Evolutionary conservation across 2,888 invertebrate genomes (phyloP).

Genomic region (Megaustenia siamemsis): DNA sequence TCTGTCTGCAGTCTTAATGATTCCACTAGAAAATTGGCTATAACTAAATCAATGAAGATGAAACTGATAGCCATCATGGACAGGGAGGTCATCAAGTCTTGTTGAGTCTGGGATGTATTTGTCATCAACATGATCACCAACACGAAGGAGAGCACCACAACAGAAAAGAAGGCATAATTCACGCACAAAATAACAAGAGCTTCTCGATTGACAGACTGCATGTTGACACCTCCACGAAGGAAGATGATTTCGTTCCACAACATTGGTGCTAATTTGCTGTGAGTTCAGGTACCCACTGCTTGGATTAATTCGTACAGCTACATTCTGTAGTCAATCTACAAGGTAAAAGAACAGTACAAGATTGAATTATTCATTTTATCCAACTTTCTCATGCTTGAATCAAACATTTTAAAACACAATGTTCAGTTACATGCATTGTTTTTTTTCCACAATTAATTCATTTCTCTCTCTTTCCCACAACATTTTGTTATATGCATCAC

Average conservation of each 20-base stretch:
- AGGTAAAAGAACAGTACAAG: too few relatives aligned
- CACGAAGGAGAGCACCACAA: conserved; percentile 66
- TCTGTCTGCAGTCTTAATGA: conserved; percentile 74
- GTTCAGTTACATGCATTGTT: too few relatives aligned
- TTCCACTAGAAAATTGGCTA: conserved; percentile 76
- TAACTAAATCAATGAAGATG: conserved; percentile 73
- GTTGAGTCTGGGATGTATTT: conserved; percentile 62
- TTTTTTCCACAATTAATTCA: too few relatives aligned
- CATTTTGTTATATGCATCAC: too few relatives aligned
- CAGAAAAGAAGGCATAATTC: conserved; percentile 77
- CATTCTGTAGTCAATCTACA: conserved; percentile 2
- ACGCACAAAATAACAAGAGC: conserved; percentile 74
- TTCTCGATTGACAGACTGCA: conserved; percentile 67
- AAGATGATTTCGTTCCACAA: conserved; percentile 51
- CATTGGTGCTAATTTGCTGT: conserved; percentile 25
- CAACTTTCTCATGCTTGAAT: too few relatives aligned
- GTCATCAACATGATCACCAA: conserved; percentile 71
- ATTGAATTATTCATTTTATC: too few relatives aligned
- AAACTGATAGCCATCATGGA: conserved; percentile 74
- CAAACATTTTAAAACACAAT: too few relatives aligned
- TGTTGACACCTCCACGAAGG: conserved; percentile 44
- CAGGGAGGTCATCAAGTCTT: conserved; percentile 63
- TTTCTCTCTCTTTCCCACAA: too few relatives aligned
- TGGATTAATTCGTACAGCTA: not conserved
- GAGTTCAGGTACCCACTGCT: too few relatives aligned